Conservation (phyloP, 2,888 invertebrate species). For the Steinernema carpocapsae region DNA sequence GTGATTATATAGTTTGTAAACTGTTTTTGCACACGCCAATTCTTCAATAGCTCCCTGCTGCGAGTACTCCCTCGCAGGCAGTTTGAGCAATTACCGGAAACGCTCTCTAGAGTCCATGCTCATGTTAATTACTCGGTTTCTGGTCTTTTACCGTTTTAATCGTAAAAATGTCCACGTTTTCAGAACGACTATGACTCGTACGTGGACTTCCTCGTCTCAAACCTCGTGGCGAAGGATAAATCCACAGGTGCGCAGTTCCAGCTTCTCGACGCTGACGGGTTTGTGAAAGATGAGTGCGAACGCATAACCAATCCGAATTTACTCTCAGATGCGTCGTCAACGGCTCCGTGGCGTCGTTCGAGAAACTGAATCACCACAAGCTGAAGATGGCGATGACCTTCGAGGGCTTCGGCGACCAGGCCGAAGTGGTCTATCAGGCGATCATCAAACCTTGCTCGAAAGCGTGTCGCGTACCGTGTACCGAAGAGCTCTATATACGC, state of each 20-base stretch:
- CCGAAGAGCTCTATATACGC: constrained; percentile 14
- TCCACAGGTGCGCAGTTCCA: constrained; percentile 9
- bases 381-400: constrained; percentile 22
- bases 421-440: constrained; percentile 50
- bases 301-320: neutral
- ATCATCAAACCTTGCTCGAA: constrained; percentile 44
- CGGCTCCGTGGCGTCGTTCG: constrained; percentile 7
- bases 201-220: constrained; percentile 2
- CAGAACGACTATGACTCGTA: neutral
- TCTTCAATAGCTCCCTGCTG: constrained; percentile 18
- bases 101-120: neutral
- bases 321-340: neutral
- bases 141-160: constrained; percentile 10
- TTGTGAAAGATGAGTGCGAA: neutral
- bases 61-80: neutral
- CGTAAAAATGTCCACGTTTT: neutral
- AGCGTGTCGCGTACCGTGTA: neutral
- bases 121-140: neutral
- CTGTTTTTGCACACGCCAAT: neutral
- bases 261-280: constrained; percentile 24
- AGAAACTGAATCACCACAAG: constrained; percentile 10
- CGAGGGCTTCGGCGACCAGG: constrained; percentile 28
- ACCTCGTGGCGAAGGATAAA: constrained; percentile 24
- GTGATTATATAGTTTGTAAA: no score
- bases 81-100: neutral